Conservation (phyloP, 2,797 vertebrate species). For the Myotis findleyi region DNA sequence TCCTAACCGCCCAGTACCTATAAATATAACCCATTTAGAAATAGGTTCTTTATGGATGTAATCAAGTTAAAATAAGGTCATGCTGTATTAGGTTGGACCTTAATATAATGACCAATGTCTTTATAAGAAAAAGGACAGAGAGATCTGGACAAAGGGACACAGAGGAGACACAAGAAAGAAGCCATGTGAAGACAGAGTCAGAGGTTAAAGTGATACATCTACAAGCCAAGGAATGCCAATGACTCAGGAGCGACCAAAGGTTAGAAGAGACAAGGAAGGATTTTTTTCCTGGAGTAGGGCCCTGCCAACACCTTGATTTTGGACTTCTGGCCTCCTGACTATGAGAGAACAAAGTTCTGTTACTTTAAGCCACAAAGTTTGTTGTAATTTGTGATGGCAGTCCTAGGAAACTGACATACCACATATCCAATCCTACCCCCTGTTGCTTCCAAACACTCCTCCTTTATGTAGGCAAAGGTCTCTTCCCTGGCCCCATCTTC, state of each 20-base stretch:
- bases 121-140: neutral
- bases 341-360: neutral
- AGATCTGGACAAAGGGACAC: neutral
- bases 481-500: neutral
- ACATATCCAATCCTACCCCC: neutral
- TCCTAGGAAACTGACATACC: neutral
- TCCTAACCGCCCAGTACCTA: neutral
- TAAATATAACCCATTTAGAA: neutral
- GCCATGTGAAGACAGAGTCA: neutral
- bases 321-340: neutral
- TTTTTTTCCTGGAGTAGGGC: neutral
- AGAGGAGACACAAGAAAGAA: neutral
- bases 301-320: neutral
- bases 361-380: neutral
- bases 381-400: neutral
- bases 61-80: neutral
- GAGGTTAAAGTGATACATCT: neutral
- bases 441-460: neutral
- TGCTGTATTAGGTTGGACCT: neutral
- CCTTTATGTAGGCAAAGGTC: neutral
- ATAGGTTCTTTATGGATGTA: neutral
- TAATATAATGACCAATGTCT: neutral
- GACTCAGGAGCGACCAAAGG: neutral
- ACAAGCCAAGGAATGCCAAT: neutral
- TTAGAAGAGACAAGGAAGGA: neutral